phyloP scores from a whole-genome alignment of 2,797 vertebrate species.

The Prunella strophiata region DNA sequence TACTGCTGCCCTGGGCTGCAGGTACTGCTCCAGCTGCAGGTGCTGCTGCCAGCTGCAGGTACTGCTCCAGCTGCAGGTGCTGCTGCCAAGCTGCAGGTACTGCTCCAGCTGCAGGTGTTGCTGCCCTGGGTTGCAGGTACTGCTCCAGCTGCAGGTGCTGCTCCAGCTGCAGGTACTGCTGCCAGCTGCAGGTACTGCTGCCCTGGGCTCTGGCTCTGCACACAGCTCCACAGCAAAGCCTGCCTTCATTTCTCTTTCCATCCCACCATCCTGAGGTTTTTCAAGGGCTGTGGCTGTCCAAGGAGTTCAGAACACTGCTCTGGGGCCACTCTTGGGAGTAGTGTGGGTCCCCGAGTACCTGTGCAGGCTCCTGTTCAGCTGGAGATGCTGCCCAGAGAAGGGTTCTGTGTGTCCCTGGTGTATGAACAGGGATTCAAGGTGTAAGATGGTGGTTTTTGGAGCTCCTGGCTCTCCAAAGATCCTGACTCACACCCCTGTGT shows the following conservation, averaged over 20 bases:
- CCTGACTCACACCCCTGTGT: rapidly evolving
- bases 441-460: background rate
- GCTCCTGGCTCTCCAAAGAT: background rate
- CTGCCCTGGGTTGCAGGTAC: too few species aligned
- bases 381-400: background rate
- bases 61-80: too few species aligned
- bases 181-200: constrained; percentile 75
- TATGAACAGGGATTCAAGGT: rapidly evolving
- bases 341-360: background rate
- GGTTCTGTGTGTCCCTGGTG: background rate
- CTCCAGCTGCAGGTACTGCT: constrained; percentile 63
- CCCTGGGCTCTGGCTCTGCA: rapidly evolving
- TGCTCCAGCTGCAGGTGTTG: too few species aligned
- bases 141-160: too few species aligned
- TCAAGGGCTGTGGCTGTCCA: background rate
- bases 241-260: rapidly evolving
- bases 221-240: background rate
- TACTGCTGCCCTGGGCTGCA: constrained; percentile 72
- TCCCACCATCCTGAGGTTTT: rapidly evolving
- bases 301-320: background rate
- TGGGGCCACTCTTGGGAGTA: too few species aligned
- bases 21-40: too few species aligned
- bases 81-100: too few species aligned
- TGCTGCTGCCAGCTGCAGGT: too few species aligned
- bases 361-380: background rate